Conservation (phyloP, 2,888 invertebrate genomes). For the Lagria hirta region DNA sequence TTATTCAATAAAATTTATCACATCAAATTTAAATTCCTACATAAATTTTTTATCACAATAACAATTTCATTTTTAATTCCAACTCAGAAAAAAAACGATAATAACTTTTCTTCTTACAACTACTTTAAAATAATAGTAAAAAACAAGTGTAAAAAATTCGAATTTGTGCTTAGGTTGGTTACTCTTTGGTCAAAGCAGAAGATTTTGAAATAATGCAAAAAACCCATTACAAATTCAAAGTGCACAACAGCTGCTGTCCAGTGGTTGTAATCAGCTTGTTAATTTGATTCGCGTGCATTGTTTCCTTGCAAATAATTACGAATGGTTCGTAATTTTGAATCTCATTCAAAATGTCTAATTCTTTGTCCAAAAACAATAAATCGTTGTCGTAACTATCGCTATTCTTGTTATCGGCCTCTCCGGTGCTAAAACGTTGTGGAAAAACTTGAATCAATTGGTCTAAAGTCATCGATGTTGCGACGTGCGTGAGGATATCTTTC, state of each 20-base stretch:
- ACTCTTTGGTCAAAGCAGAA: constrained; percentile 10
- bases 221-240: constrained; percentile 52
- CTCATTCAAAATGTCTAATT: constrained; percentile 47
- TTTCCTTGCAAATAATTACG: constrained; percentile 58
- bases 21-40: constrained; percentile 17
- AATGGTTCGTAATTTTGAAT: constrained; percentile 55
- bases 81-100: constrained; percentile 1
- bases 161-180: constrained; percentile 15
- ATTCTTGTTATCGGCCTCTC: constrained; percentile 19
- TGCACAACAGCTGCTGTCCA: constrained; percentile 58
- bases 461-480: constrained; percentile 53
- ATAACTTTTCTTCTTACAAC: constrained; percentile 6
- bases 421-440: constrained; percentile 50
- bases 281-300: constrained; percentile 63
- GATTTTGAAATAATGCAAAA: background rate
- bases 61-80: background rate
- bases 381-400: constrained; percentile 7
- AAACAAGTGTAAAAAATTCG: constrained; percentile 8
- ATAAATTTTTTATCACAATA: constrained; percentile 10
- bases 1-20: no score
- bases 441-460: constrained; percentile 54
- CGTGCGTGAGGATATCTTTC: constrained; percentile 53
- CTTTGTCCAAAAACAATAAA: constrained; percentile 32
- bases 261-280: constrained; percentile 63
- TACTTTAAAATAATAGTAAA: constrained; percentile 6